These are phyloP conservation scores for Cryptoprocta ferox DNA, from an alignment of 2,797 vertebrate genomes.

Conservation along the genomic window DNA sequence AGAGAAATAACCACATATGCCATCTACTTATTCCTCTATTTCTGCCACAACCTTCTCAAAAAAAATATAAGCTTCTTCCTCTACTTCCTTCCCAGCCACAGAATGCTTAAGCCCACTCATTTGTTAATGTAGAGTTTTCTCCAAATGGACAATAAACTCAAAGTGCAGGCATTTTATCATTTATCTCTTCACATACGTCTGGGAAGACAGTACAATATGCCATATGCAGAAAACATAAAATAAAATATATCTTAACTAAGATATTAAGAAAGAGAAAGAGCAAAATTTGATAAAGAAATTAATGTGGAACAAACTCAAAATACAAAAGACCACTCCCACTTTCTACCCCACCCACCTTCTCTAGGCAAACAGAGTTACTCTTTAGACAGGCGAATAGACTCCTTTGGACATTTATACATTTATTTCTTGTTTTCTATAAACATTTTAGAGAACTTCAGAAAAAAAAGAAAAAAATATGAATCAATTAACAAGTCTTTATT, in stretches of 20 bases:
- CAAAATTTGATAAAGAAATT: not conserved
- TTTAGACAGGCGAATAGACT: not conserved
- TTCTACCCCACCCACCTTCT: not conserved
- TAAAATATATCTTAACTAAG: not conserved
- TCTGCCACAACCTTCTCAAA: not conserved
- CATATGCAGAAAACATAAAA: not conserved
- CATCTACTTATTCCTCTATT: not conserved
- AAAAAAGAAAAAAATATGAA: conserved; percentile 23
- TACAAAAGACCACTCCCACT: not conserved
- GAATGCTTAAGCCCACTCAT: not conserved
- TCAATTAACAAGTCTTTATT: conserved; percentile 61
- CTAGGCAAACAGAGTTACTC: not conserved
- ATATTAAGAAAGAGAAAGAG: not conserved
- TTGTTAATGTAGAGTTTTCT: not conserved
- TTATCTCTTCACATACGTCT: not conserved
- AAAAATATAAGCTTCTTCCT: not conserved
- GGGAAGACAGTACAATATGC: not conserved
- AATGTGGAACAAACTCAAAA: not conserved
- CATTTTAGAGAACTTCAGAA: conserved; percentile 18
- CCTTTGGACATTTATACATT: conserved; percentile 15
- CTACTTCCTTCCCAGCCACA: not conserved
- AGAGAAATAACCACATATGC: not conserved
- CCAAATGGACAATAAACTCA: not conserved
- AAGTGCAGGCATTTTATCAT: not conserved
- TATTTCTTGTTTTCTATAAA: conserved; percentile 50